Evolutionary conservation across 2,113 vertebrate genomes (phyloP).

Genomic region (Peromyscus polionotus): DNA sequence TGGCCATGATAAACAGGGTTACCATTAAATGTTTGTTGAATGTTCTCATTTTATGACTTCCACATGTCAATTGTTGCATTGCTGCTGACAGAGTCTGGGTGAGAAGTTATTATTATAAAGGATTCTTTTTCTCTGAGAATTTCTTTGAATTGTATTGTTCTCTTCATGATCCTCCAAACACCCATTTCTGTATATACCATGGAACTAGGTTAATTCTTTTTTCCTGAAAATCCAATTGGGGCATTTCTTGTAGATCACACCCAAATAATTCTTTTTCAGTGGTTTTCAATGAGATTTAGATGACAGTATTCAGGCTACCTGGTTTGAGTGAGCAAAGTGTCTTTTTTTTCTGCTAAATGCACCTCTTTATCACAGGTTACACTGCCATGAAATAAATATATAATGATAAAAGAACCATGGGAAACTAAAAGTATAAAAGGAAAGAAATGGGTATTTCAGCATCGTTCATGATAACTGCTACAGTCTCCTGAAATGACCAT

Average conservation of each 20-base stretch:
- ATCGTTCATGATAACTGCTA: neutral
- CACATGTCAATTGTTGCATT: neutral
- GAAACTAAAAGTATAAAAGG: neutral
- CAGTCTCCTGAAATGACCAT: neutral
- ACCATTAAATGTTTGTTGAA: neutral
- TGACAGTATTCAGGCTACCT: neutral
- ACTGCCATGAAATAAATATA: neutral
- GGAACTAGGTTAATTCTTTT: neutral
- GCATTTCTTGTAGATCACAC: neutral
- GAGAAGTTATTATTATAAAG: neutral
- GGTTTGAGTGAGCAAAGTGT: neutral
- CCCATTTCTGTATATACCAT: neutral
- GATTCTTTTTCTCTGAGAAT: neutral
- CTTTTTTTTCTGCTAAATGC: neutral
- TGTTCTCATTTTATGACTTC: neutral
- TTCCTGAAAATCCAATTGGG: neutral
- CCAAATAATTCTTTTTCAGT: neutral
- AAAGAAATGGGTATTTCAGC: neutral
- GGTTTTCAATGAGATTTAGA: slow-evolving; percentile 7
- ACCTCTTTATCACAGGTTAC: neutral
- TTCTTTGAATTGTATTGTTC: neutral
- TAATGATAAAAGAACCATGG: neutral
- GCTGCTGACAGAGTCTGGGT: neutral
- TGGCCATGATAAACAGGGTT: neutral
- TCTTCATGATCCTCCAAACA: neutral